Evolutionary conservation across 37 sponge, comb jelly and placozoan species (phyloP).

Genomic region (Geodia barretti): DNA sequence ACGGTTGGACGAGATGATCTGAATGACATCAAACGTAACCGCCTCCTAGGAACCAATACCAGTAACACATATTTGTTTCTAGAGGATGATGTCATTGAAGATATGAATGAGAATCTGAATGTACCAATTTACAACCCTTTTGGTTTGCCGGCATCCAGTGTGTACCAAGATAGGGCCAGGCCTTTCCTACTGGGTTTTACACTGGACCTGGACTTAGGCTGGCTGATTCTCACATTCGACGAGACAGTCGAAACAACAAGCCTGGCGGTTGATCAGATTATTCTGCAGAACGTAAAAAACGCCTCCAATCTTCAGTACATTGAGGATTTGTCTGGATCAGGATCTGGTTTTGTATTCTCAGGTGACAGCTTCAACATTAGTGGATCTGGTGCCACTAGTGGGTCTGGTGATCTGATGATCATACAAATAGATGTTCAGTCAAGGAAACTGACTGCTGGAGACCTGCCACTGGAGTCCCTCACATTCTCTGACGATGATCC

Average conservation of each 20-base stretch:
- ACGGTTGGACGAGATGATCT: slow-evolving; percentile 78
- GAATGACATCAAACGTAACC: slow-evolving; percentile 81
- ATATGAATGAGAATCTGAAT: slow-evolving; percentile 75
- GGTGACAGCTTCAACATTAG: slow-evolving; percentile 4
- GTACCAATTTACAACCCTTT: slow-evolving; percentile 56
- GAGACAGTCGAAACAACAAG: slow-evolving; percentile 75
- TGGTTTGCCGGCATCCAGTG: slow-evolving; percentile 33
- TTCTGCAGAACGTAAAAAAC: slow-evolving; percentile 59
- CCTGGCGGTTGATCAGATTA: slow-evolving; percentile 55
- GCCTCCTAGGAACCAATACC: slow-evolving; percentile 56
- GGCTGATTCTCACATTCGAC: slow-evolving; percentile 81
- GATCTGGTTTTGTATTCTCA: neutral
- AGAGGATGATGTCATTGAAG: slow-evolving; percentile 53
- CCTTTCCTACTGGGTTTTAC: slow-evolving; percentile 65
- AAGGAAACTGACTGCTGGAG: slow-evolving; percentile 46
- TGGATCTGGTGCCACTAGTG: slow-evolving; percentile 13
- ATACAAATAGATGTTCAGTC: slow-evolving; percentile 2
- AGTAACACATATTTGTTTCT: slow-evolving; percentile 68
- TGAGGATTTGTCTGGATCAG: slow-evolving; percentile 6
- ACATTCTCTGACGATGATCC: slow-evolving; percentile 73
- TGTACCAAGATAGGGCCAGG: slow-evolving; percentile 26
- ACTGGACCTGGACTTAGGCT: slow-evolving; percentile 68
- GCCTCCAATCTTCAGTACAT: neutral
- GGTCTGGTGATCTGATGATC: neutral
- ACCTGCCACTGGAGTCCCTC: slow-evolving; percentile 34